Conservation (phyloP, 1,140 invertebrate species). For the Scaptomyza montana region DNA sequence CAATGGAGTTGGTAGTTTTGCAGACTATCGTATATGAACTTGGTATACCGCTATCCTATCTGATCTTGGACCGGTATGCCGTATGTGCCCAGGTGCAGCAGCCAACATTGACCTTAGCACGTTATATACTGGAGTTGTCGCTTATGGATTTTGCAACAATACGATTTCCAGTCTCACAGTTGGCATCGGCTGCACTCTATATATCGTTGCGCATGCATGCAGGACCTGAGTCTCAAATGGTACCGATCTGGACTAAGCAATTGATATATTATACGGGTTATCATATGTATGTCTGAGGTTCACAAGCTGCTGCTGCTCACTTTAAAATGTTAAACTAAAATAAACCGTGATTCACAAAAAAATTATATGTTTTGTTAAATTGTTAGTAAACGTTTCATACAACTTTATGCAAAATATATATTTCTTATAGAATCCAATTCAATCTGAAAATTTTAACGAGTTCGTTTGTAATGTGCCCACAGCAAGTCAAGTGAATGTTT, state of each 20-base stretch:
- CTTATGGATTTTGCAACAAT: slow-evolving; percentile 96
- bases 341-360: too few species aligned
- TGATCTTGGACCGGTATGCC: slow-evolving; percentile 97
- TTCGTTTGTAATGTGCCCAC: slow-evolving; percentile 35
- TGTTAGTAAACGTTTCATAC: too few species aligned
- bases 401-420: too few species aligned
- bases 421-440: too few species aligned
- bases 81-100: slow-evolving; percentile 95
- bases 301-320: too few species aligned
- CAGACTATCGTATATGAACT: slow-evolving; percentile 94
- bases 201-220: slow-evolving; percentile 94
- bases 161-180: slow-evolving; percentile 91
- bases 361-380: too few species aligned
- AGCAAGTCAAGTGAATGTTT: slow-evolving; percentile 17
- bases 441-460: too few species aligned
- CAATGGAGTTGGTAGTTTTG: slow-evolving; percentile 95
- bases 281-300: slow-evolving; percentile 84
- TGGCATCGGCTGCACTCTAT: slow-evolving; percentile 93
- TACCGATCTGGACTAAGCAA: slow-evolving; percentile 88
- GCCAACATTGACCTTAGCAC: slow-evolving; percentile 95
- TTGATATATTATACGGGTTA: slow-evolving; percentile 95
- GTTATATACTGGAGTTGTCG: slow-evolving; percentile 96
- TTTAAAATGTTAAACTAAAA: too few species aligned
- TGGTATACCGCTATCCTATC: slow-evolving; percentile 96
- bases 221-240: slow-evolving; percentile 77